Evolutionary conservation across 1,140 invertebrate species (phyloP).

Genomic region (Nymphalis io): DNA sequence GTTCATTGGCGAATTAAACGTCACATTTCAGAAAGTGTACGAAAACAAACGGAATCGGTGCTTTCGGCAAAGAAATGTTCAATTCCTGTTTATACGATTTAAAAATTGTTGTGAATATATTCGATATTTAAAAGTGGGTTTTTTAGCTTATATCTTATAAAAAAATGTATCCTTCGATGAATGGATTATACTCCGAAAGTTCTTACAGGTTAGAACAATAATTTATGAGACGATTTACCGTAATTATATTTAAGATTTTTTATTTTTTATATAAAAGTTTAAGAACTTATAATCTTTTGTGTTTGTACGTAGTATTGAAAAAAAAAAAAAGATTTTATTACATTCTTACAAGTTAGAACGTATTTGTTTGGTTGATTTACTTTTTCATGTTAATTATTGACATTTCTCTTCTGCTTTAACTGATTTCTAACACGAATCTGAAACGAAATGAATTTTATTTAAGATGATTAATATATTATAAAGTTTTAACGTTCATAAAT

Average conservation of each 20-base stretch:
- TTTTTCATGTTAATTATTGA: too few species aligned
- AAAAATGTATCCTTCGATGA: constrained; percentile 69
- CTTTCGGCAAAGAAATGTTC: constrained; percentile 56
- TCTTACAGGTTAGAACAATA: constrained; percentile 73
- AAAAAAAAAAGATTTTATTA: not conserved
- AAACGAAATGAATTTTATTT: too few species aligned
- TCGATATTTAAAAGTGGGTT: constrained; percentile 43
- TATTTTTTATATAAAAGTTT: not conserved
- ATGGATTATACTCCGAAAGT: constrained; percentile 67
- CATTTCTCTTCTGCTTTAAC: too few species aligned
- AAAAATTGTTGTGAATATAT: constrained; percentile 40
- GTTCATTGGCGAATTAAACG: constrained; percentile 58
- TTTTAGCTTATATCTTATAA: constrained; percentile 32
- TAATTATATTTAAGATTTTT: constrained; percentile 9
- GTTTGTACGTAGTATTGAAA: not conserved
- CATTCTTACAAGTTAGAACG: too few species aligned
- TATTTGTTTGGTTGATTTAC: too few species aligned
- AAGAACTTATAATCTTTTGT: not conserved
- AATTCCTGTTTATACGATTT: constrained; percentile 46
- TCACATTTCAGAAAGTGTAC: constrained; percentile 51
- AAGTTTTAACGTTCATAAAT: too few species aligned
- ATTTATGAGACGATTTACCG: constrained; percentile 6
- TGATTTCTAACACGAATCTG: too few species aligned
- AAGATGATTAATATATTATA: too few species aligned
- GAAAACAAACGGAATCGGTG: constrained; percentile 62